phyloP scores from a whole-genome alignment of 2,888 invertebrate species.

The Melanostoma mellinum region DNA sequence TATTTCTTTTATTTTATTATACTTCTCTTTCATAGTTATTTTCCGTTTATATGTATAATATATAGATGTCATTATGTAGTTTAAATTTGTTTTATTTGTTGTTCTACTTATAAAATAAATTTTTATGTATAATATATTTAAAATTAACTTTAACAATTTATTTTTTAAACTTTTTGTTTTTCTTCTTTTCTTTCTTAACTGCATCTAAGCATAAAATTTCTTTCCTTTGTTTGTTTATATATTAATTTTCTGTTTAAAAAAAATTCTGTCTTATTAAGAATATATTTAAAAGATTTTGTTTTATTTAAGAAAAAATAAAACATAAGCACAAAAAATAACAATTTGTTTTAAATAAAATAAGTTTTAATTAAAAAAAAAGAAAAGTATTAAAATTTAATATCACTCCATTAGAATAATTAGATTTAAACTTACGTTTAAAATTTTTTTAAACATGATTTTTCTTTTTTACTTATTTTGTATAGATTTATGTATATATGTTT shows the following conservation, averaged over 20 bases:
- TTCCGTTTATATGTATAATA: conserved; percentile 19
- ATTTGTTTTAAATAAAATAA: conserved; percentile 44
- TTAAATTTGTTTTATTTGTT: conserved; percentile 23
- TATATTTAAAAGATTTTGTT: neutral
- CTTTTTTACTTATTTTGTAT: conserved; percentile 26
- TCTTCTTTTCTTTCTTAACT: conserved; percentile 8
- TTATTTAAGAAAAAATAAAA: conserved; percentile 19
- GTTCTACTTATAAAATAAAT: conserved; percentile 45
- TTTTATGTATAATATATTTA: conserved; percentile 36
- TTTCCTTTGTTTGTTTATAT: conserved; percentile 20
- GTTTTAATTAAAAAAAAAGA: conserved; percentile 21
- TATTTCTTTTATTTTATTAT: conserved; percentile 17
- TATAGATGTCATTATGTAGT: conserved; percentile 12
- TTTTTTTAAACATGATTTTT: conserved; percentile 28
- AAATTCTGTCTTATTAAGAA: conserved; percentile 36
- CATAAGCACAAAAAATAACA: conserved; percentile 34
- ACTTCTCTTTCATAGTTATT: conserved; percentile 37
- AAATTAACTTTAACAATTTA: conserved; percentile 57
- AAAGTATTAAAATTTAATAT: conserved; percentile 66
- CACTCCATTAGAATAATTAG: conserved; percentile 67
- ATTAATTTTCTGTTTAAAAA: neutral
- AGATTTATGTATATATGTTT: conserved; percentile 44
- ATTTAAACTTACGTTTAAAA: conserved; percentile 36
- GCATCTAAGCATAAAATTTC: conserved; percentile 26
- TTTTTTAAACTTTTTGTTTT: conserved; percentile 15